Evolutionary conservation across 2,797 vertebrate species (phyloP).

Genomic region (Macropus fuliginosus): DNA sequence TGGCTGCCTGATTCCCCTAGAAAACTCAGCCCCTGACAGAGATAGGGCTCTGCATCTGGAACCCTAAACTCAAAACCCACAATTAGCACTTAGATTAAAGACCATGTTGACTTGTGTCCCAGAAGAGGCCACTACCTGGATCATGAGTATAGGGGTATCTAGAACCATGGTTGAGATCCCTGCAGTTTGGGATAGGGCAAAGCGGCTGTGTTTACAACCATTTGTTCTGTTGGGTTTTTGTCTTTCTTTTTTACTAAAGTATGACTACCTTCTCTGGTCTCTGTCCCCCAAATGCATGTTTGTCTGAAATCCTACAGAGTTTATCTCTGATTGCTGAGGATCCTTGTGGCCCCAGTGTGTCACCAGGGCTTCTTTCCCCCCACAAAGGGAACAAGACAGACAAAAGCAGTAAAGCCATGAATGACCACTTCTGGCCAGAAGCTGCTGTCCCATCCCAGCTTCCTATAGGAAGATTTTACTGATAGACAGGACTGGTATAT

Average conservation of each 20-base stretch:
- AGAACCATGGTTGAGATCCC: neutral
- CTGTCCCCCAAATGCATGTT: neutral
- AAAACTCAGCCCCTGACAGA: neutral
- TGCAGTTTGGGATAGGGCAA: neutral
- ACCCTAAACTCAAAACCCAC: neutral
- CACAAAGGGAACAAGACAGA: neutral
- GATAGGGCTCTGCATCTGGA: neutral
- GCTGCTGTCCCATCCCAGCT: neutral
- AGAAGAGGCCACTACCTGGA: neutral
- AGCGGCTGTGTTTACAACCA: neutral
- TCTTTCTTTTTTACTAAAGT: neutral
- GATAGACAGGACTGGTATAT: neutral
- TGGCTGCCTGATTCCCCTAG: neutral
- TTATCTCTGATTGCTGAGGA: neutral
- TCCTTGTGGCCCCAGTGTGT: neutral
- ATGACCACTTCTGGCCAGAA: neutral
- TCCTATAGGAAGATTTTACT: neutral
- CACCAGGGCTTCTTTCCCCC: neutral
- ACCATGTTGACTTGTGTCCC: neutral
- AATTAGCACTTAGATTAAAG: neutral
- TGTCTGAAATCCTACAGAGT: neutral
- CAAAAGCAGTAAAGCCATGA: neutral
- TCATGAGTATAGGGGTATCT: neutral
- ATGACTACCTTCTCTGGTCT: neutral
- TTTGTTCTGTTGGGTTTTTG: neutral